A percentile compares a stretch with the other conserved stretches of the same genome.
Evolutionary conservation across 2,797 vertebrate species (phyloP).

Genomic region (Lithobates sylvaticus): DNA sequence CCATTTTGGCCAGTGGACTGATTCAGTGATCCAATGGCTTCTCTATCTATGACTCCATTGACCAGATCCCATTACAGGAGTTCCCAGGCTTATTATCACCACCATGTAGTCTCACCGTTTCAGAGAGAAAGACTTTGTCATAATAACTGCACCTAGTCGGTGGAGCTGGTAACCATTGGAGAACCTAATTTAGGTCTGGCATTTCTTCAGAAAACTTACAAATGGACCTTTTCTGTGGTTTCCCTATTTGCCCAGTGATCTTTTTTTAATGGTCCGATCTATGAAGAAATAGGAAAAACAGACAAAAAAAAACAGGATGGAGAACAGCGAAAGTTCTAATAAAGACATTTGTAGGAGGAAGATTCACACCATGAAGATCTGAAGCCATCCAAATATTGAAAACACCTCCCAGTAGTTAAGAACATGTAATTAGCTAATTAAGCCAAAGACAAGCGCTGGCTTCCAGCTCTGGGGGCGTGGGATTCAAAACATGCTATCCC

Average conservation of each 20-base stretch:
- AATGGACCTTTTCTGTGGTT: not conserved
- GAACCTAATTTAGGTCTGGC: too few species aligned
- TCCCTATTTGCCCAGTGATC: not conserved
- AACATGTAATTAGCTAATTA: constrained; percentile 64
- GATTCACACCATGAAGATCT: constrained; percentile 23
- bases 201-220: too few species aligned
- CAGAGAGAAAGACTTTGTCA: too few species aligned
- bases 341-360: constrained; percentile 34
- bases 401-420: constrained; percentile 61
- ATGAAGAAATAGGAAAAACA: not conserved
- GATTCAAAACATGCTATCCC: constrained; percentile 60
- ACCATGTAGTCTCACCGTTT: too few species aligned
- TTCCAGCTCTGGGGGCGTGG: constrained; percentile 60
- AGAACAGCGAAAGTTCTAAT: constrained; percentile 45
- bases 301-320: constrained; percentile 4
- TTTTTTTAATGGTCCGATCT: not conserved
- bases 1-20: too few species aligned
- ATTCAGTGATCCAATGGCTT: too few species aligned
- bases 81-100: too few species aligned
- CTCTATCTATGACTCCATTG: too few species aligned
- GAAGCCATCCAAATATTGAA: constrained; percentile 59
- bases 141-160: too few species aligned
- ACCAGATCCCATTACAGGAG: too few species aligned
- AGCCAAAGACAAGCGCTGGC: constrained; percentile 57
- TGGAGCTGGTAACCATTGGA: too few species aligned